These are phyloP conservation scores for Emydocephalus ijimae DNA, from an alignment of 2,113 vertebrate genomes.

Conservation along the genomic window DNA sequence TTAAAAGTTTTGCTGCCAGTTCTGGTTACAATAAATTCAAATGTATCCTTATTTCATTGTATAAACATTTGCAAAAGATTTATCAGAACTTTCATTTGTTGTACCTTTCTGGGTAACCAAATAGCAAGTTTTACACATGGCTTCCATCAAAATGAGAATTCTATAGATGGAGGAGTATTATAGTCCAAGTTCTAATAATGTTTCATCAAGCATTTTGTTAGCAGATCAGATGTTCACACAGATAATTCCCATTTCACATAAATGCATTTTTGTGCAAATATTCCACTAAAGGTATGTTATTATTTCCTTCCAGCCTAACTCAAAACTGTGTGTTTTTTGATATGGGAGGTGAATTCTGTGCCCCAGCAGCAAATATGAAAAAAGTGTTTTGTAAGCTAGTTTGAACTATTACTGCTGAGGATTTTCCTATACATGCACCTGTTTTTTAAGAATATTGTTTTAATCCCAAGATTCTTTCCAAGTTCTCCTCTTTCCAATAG, in stretches of 20 bases:
- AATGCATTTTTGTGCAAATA: background rate
- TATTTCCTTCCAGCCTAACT: background rate
- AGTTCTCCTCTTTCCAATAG: background rate
- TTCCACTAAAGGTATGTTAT: background rate
- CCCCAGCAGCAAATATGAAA: background rate
- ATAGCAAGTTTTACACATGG: background rate
- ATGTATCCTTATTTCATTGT: background rate
- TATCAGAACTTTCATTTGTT: background rate
- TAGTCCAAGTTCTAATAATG: background rate
- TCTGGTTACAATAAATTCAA: background rate
- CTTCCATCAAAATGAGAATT: background rate
- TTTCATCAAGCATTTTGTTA: background rate
- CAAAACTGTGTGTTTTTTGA: background rate
- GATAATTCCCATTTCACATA: constrained; percentile 1
- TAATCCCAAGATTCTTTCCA: background rate
- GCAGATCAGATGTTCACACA: background rate
- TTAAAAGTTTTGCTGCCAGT: background rate
- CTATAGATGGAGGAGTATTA: background rate
- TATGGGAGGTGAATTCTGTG: background rate
- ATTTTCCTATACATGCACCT: background rate
- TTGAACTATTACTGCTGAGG: background rate
- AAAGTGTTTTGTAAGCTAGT: background rate
- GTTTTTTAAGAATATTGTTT: background rate
- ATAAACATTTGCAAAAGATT: background rate
- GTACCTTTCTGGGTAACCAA: background rate